These are phyloP conservation scores for Sturnus vulgaris DNA, from an alignment of 2,113 vertebrate genomes.

Conservation along the genomic window DNA sequence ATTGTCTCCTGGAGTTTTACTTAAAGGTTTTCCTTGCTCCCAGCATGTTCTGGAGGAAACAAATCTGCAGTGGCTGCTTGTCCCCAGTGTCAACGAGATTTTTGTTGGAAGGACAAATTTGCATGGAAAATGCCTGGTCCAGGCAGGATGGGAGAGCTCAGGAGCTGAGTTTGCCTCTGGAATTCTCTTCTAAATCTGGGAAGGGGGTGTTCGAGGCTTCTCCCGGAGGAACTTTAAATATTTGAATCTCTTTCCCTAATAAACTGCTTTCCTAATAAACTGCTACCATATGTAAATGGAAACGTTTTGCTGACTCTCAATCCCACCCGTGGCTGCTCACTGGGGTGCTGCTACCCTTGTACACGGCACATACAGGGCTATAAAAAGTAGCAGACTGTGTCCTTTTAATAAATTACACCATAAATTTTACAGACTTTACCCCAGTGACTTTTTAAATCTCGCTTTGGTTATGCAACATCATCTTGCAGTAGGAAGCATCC, in stretches of 20 bases:
- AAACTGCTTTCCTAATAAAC: slow-evolving; percentile 47
- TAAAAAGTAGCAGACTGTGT: slow-evolving; percentile 50
- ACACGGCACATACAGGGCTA: neutral
- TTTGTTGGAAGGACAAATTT: neutral
- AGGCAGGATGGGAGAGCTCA: neutral
- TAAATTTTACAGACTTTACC: slow-evolving; percentile 54
- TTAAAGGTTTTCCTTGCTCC: neutral
- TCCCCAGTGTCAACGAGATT: accelerated
- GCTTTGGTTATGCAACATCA: neutral
- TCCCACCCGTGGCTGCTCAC: neutral
- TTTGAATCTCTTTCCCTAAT: slow-evolving; percentile 32
- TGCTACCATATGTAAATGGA: slow-evolving; percentile 28
- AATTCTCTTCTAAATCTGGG: neutral
- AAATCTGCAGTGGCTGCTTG: neutral
- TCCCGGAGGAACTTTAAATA: neutral
- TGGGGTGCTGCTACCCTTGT: neutral
- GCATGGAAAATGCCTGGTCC: neutral
- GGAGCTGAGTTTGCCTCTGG: neutral
- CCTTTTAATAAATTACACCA: slow-evolving; percentile 48
- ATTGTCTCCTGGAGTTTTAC: neutral
- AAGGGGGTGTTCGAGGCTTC: neutral
- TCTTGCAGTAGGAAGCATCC: slow-evolving; percentile 51
- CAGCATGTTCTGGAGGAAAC: neutral
- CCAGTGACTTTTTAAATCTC: slow-evolving; percentile 24
- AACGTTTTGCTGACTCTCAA: neutral